Evolutionary conservation across 2,113 vertebrate genomes (phyloP), one percentile per base, ranked within the genome.

Genomic region (Verasper variegatus): DNA sequence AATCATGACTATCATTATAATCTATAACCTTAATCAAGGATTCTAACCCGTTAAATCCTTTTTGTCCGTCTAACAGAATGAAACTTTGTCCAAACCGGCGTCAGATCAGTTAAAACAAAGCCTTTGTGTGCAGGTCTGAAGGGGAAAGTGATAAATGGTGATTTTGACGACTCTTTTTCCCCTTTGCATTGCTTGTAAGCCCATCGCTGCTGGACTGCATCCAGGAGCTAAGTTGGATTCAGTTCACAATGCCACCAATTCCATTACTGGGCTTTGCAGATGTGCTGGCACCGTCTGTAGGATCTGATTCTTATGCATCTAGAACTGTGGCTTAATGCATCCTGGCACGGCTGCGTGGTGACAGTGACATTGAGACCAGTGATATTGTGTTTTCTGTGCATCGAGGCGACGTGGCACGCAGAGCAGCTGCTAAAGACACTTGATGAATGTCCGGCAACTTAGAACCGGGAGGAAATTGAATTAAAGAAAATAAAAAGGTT

Each of bases 291-390:
- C 57, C 37, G 27, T 72, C 52, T 51, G 13, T 68, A 58, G 74
- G 20, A 76, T 77, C 55, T 18, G 26, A 78, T 68, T 86, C 47
- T 23, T 31, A 37, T 75, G 35, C 68, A 74, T 69, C 65, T 71
- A 76, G 37, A 83, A 61, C 57, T 61, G 57, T 71, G 47, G 73
- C 69, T 66, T 68, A 77, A 82, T 75, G n/a, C 70, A 73, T 58
- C 47, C 47, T 70, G 80, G 49, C 67, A 62, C 74, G 68, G 68
- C 71, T 63, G 45, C 20, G 55, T 76, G 70, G 42, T 74, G 49
- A 87, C 88, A 78, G 82, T 79, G 68, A 82, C 87, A 77, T 87
- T 84, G 68, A 82, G 62, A 68, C 54, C 51, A 54, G 20, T 56
- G 54, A 56, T 24, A 24, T 56, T 21, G 54, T 13, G 12, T 26